A percentile compares a stretch with the other conserved stretches of the same genome.
These are phyloP conservation scores for Rhincodon typus DNA, from an alignment of 2,797 vertebrate genomes.

Conservation along the genomic window DNA sequence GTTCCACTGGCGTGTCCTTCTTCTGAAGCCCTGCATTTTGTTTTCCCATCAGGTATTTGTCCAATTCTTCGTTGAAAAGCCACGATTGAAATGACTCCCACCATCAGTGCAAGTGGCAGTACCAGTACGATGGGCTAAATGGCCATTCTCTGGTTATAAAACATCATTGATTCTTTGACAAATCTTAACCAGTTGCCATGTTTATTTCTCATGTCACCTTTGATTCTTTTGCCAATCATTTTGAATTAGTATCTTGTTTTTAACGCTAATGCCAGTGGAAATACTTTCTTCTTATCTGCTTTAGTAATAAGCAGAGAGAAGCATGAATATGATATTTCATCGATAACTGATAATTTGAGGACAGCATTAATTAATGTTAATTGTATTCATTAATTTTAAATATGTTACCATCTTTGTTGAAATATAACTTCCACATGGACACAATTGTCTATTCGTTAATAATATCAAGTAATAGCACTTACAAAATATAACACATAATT, in stretches of 20 bases:
- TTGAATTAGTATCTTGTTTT: background rate
- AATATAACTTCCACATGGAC: background rate
- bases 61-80: background rate
- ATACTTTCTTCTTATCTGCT: no score
- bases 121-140: no score
- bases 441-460: background rate
- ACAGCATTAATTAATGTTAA: background rate
- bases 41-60: background rate
- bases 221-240: background rate
- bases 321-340: background rate
- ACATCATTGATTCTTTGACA: no score
- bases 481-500: no score
- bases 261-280: no score
- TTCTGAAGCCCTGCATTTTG: background rate
- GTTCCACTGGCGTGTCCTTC: background rate
- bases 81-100: background rate
- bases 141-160: no score
- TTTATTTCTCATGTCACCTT: background rate
- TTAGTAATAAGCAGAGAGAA: no score
- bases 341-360: background rate
- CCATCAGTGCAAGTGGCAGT: no score
- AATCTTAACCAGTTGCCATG: no score
- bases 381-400: background rate
- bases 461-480: background rate
- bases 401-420: background rate